Evolutionary conservation across 2,113 vertebrate species (phyloP).

Genomic region (Sapayoa aenigma): DNA sequence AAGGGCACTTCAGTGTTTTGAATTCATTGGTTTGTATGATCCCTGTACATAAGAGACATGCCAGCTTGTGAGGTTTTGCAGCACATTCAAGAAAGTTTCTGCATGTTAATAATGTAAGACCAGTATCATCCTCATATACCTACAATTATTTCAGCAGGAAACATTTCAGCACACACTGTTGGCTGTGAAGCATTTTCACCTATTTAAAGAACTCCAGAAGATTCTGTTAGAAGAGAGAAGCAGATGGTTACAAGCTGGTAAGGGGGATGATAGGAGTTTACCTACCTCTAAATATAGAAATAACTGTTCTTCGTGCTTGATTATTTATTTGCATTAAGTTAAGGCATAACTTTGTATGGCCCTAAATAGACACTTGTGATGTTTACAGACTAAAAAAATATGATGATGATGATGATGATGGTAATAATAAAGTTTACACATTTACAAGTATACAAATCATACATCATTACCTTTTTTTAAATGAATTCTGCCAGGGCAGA

Average conservation of each 20-base stretch:
- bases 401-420: not conserved
- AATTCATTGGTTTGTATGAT: not conserved
- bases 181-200: not conserved
- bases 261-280: not conserved
- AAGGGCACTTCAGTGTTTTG: not conserved
- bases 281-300: not conserved
- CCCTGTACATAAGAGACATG: not conserved
- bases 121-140: not conserved
- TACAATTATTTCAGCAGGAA: not conserved
- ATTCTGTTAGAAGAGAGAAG: not conserved
- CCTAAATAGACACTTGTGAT: not conserved
- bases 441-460: not conserved
- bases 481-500: not conserved
- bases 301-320: not conserved
- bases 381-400: not conserved
- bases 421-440: not conserved
- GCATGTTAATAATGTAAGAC: not conserved
- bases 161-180: not conserved
- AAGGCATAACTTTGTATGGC: not conserved
- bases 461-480: not conserved
- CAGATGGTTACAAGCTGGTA: not conserved
- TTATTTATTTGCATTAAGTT: not conserved
- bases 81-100: not conserved
- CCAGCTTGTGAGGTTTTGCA: not conserved
- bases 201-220: not conserved